Conservation (phyloP, 2,113 vertebrate genomes). For the Agelaius phoeniceus region DNA sequence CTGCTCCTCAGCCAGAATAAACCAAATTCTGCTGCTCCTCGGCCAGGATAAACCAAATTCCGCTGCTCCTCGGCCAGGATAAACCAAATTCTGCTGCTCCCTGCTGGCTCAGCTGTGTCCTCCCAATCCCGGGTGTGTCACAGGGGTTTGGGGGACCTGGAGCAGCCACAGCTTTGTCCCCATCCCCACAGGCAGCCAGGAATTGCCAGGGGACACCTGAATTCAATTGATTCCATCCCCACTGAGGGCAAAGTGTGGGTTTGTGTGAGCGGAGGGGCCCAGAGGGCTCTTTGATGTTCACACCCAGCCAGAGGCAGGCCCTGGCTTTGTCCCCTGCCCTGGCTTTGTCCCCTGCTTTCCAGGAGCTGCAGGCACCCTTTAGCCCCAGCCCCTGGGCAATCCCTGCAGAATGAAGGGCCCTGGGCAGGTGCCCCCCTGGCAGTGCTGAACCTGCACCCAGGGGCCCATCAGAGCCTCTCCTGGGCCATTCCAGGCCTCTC, state of each 20-base stretch:
- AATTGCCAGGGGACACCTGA: background rate
- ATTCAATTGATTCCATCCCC: background rate
- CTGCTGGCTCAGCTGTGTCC: background rate
- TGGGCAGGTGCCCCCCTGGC: background rate
- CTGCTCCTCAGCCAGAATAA: background rate
- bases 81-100: background rate
- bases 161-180: background rate
- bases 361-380: background rate
- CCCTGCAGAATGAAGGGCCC: background rate
- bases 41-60: too few relatives aligned
- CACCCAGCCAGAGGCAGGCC: background rate
- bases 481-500: background rate
- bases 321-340: too few relatives aligned
- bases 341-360: background rate
- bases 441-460: background rate
- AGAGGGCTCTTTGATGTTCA: background rate
- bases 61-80: too few relatives aligned
- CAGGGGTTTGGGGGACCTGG: background rate
- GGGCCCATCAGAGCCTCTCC: background rate
- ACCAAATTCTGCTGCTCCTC: background rate
- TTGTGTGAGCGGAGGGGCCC: background rate
- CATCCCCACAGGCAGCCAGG: fast-evolving
- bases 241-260: too few relatives aligned
- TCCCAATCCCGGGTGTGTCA: background rate
- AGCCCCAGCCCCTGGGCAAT: too few relatives aligned